These are phyloP conservation scores for Noctua comes DNA, from an alignment of 2,888 invertebrate genomes.

Conservation along the genomic window DNA sequence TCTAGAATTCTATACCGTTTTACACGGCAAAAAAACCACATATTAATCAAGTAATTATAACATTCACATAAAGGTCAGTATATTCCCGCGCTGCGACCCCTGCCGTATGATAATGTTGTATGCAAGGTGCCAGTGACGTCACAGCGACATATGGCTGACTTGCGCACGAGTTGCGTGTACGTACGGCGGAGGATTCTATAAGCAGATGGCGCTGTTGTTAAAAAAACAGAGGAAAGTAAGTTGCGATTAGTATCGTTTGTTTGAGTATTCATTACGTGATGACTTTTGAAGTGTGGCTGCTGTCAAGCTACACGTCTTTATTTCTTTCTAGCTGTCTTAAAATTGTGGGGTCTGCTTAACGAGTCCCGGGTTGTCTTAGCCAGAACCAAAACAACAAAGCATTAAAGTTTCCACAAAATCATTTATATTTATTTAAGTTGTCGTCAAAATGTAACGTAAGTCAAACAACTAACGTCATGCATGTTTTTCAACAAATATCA, in stretches of 20 bases:
- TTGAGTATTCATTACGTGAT: not conserved
- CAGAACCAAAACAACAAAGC: not conserved
- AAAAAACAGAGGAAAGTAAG: too few species aligned
- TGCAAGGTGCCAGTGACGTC: conserved; percentile 73
- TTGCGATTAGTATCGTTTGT: not conserved
- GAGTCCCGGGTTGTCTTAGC: not conserved
- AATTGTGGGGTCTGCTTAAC: not conserved
- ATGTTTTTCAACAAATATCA: too few species aligned
- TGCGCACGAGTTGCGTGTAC: conserved; percentile 48
- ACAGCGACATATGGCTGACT: conserved; percentile 65
- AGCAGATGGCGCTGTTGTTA: not conserved
- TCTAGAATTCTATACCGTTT: conserved; percentile 14
- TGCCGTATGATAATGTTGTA: conserved; percentile 51
- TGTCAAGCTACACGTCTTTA: not conserved
- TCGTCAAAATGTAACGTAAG: not conserved
- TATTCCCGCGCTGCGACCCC: conserved; percentile 68
- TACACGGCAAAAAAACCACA: not conserved
- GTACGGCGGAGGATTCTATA: conserved; percentile 24
- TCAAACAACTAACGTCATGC: not conserved
- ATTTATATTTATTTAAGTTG: not conserved
- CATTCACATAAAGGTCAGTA: conserved; percentile 66
- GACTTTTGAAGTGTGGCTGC: not conserved
- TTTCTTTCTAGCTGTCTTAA: not conserved
- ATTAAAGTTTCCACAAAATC: not conserved
- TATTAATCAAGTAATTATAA: conserved; percentile 39